A percentile compares a stretch with the other conserved stretches of the same genome.
These are phyloP conservation scores for Miichthys miiuy DNA, from an alignment of 2,797 vertebrate species.

Conservation along the genomic window DNA sequence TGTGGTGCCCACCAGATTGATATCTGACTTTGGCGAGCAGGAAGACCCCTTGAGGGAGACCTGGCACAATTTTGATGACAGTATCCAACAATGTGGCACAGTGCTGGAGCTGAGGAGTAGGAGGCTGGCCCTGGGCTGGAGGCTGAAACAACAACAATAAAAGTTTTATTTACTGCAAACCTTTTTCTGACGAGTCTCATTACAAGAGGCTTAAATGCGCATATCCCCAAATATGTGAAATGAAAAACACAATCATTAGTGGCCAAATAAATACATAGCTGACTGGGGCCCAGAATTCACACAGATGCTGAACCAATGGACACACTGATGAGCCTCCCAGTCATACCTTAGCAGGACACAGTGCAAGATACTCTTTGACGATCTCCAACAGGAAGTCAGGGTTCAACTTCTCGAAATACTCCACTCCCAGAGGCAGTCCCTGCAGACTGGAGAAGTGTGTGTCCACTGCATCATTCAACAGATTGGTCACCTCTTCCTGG, in stretches of 20 bases:
- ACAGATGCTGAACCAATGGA: not conserved
- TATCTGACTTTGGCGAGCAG: conserved; percentile 94
- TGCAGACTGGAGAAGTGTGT: conserved; percentile 92
- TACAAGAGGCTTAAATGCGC: not conserved
- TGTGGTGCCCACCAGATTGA: conserved; percentile 88
- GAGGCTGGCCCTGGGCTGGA: conserved; percentile 87
- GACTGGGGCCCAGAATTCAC: not conserved
- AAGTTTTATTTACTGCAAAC: not conserved
- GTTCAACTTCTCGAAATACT: conserved; percentile 97
- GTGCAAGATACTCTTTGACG: conserved; percentile 90
- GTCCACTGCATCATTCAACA: conserved; percentile 94
- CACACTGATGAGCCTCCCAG: not conserved
- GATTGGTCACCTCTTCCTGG: conserved; percentile 89
- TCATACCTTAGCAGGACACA: conserved; percentile 92
- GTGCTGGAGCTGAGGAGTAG: conserved; percentile 89
- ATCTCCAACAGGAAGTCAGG: conserved; percentile 97
- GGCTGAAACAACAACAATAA: conserved; percentile 81
- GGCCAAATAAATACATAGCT: not conserved
- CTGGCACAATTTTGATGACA: conserved; percentile 92
- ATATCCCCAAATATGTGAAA: conserved; percentile 12
- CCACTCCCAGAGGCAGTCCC: conserved; percentile 92
- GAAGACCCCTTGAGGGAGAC: conserved; percentile 91
- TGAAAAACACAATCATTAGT: not conserved
- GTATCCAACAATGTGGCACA: conserved; percentile 93
- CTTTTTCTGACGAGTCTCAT: not conserved